phyloP scores from a whole-genome alignment of 2,888 invertebrate genomes.

The Periphyllus acericola region DNA sequence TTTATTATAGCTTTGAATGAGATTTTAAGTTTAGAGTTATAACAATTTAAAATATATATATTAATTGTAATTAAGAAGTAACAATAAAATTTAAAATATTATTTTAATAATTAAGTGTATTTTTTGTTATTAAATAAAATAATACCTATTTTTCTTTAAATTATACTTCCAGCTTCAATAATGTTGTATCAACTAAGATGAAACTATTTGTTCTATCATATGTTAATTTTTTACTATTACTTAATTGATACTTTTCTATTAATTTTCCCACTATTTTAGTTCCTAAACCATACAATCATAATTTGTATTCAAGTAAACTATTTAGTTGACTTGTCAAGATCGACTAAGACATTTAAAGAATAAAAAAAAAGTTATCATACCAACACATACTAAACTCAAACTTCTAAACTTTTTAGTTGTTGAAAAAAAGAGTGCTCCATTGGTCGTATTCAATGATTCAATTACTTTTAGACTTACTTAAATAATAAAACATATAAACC shows the following conservation, averaged over 20 bases:
- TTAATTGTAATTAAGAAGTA: conserved; percentile 41
- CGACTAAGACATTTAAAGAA: no score
- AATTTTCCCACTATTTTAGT: not conserved
- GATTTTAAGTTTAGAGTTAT: conserved; percentile 45
- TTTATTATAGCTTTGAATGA: conserved; percentile 43
- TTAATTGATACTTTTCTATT: not conserved
- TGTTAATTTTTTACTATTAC: not conserved
- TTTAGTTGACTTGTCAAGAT: no score
- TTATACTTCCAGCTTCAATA: not conserved
- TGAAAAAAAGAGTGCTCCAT: no score
- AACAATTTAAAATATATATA: conserved; percentile 21
- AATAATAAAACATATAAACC: no score
- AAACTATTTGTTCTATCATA: not conserved
- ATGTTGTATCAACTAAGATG: not conserved
- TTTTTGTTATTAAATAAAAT: not conserved
- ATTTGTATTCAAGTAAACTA: no score
- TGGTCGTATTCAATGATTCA: no score
- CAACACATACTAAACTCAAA: no score
- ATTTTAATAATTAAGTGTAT: conserved; percentile 49
- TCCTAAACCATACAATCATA: not conserved
- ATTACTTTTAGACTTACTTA: no score
- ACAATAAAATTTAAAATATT: conserved; percentile 54
- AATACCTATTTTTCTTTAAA: conserved; percentile 17
- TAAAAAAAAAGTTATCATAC: no score
- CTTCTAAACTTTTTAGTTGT: no score